These are phyloP conservation scores for Pholis gunnellus DNA, from an alignment of 2,113 vertebrate species.

Conservation along the genomic window DNA sequence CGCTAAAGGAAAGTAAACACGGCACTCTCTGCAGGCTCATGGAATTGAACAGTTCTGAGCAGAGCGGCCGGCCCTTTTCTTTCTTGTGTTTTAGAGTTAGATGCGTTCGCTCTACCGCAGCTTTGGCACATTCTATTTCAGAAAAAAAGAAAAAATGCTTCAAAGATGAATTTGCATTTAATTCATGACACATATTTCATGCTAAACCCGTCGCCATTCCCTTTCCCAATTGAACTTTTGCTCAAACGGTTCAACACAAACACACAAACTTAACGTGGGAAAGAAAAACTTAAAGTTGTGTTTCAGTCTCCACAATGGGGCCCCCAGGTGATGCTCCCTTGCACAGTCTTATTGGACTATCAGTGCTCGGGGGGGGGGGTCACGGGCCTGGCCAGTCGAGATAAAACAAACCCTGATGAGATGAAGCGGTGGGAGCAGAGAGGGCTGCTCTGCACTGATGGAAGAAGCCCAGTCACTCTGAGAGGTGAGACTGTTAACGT, in stretches of 20 bases:
- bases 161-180: slow-evolving; percentile 68
- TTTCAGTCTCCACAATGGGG: slow-evolving; percentile 54
- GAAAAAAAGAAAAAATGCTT: slow-evolving; percentile 42
- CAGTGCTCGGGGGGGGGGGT: slow-evolving; percentile 68
- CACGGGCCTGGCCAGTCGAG: slow-evolving; percentile 81
- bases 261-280: slow-evolving; percentile 32
- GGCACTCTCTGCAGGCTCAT: slow-evolving; percentile 63
- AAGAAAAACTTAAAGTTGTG: slow-evolving; percentile 59
- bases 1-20: slow-evolving; percentile 74
- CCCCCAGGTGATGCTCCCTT: slow-evolving; percentile 55
- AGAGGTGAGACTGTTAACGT: slow-evolving; percentile 72
- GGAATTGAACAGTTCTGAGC: slow-evolving; percentile 71
- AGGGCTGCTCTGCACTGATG: slow-evolving; percentile 70
- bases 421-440: slow-evolving; percentile 74
- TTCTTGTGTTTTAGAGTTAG: slow-evolving; percentile 68
- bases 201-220: slow-evolving; percentile 48
- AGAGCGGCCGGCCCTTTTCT: slow-evolving; percentile 45
- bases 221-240: slow-evolving; percentile 49
- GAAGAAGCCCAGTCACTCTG: slow-evolving; percentile 69
- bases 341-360: slow-evolving; percentile 73
- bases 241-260: slow-evolving; percentile 27
- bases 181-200: slow-evolving; percentile 57
- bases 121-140: slow-evolving; percentile 31
- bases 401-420: slow-evolving; percentile 82
- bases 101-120: slow-evolving; percentile 46